Conservation (phyloP, 2,888 invertebrate species). For the Pristionchus maxplancki region DNA sequence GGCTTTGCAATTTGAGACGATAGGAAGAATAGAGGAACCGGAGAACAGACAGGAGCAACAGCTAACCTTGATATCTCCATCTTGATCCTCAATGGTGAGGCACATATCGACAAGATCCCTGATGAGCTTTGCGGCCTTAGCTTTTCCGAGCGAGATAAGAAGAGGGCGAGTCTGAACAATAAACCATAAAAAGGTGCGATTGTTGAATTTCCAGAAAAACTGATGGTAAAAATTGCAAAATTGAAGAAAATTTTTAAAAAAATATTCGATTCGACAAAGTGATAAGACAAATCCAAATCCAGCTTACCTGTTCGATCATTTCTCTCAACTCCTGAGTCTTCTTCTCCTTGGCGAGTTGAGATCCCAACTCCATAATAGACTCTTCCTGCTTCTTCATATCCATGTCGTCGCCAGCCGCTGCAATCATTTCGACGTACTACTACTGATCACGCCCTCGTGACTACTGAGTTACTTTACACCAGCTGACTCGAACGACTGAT, state of each 20-base stretch:
- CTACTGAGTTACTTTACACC: conserved; percentile 49
- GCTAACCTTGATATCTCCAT: conserved; percentile 83
- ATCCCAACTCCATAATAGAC: conserved; percentile 92
- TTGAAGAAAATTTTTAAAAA: neutral
- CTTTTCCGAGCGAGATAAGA: conserved; percentile 94
- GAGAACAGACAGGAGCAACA: neutral
- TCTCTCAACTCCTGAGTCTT: conserved; percentile 66
- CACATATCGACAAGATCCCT: conserved; percentile 97
- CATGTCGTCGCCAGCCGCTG: conserved; percentile 84
- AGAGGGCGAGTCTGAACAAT: conserved; percentile 89
- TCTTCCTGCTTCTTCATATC: conserved; percentile 93
- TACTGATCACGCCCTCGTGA: neutral
- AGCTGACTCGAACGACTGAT: conserved; percentile 26
- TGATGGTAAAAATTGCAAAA: neutral
- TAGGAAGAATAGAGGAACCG: neutral
- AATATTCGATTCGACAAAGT: neutral
- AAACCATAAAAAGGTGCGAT: neutral
- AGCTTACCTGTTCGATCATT: conserved; percentile 53
- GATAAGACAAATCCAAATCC: neutral
- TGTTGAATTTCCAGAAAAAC: no score
- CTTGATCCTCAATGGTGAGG: conserved; percentile 94
- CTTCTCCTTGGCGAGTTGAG: conserved; percentile 89
- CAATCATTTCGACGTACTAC: conserved; percentile 8
- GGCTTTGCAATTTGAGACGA: neutral
- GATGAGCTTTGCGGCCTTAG: conserved; percentile 98